Conservation (phyloP, 2,888 invertebrate genomes). For the Tricholauxania praeusta region DNA sequence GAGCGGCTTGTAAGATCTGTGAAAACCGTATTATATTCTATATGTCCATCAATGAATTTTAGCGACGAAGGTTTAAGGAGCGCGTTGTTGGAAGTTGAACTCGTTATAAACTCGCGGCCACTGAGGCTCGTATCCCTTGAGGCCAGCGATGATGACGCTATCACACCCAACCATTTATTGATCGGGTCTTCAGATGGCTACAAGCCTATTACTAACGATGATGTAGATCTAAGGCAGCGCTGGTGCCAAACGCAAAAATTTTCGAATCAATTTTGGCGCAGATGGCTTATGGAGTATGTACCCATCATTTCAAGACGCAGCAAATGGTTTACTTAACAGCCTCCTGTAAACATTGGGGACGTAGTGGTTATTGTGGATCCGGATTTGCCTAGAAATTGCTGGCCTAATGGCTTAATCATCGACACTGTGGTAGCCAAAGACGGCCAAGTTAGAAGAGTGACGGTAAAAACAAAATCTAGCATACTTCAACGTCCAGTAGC, state of each 20-base stretch:
- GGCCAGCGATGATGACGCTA: slow-evolving; percentile 39
- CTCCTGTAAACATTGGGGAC: slow-evolving; percentile 33
- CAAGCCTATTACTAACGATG: slow-evolving; percentile 21
- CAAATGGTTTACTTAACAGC: slow-evolving; percentile 39
- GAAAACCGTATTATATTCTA: slow-evolving; percentile 35
- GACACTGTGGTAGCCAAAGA: slow-evolving; percentile 32
- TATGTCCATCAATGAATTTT: slow-evolving; percentile 35
- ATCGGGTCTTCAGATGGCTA: slow-evolving; percentile 18
- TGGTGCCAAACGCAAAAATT: slow-evolving; percentile 42
- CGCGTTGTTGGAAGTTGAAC: slow-evolving; percentile 39
- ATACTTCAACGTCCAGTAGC: slow-evolving; percentile 31
- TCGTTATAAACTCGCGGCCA: slow-evolving; percentile 42
- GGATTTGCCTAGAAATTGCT: slow-evolving; percentile 34
- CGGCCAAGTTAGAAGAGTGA: slow-evolving; percentile 39
- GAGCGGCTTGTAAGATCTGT: slow-evolving; percentile 39
- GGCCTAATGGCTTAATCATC: slow-evolving; percentile 40
- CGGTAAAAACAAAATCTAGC: slow-evolving; percentile 30
- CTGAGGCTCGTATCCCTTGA: slow-evolving; percentile 44
- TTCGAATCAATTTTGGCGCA: slow-evolving; percentile 37
- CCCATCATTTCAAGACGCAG: slow-evolving; percentile 32
- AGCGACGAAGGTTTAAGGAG: slow-evolving; percentile 43
- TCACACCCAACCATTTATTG: slow-evolving; percentile 44
- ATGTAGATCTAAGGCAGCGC: slow-evolving; percentile 33
- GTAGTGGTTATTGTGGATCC: slow-evolving; percentile 40
- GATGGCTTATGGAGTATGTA: slow-evolving; percentile 38